A percentile compares a stretch with the other conserved stretches of the same genome.
These are phyloP conservation scores for Pseudobourletiella spinata DNA, from an alignment of 1,140 invertebrate genomes.

Conservation along the genomic window DNA sequence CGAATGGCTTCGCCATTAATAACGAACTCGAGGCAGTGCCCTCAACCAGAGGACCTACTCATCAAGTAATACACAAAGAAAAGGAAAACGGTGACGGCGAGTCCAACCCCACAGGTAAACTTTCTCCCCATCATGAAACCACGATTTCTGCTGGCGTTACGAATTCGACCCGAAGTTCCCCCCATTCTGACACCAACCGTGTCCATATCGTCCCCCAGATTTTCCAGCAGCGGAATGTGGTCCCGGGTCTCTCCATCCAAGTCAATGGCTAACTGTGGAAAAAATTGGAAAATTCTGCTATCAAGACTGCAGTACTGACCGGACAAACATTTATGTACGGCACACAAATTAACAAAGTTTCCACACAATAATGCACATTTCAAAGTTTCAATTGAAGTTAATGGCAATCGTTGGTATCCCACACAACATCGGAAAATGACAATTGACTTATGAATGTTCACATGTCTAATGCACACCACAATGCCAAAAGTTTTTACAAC, in stretches of 20 bases:
- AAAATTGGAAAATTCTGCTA: not conserved
- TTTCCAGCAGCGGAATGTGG: constrained; percentile 26
- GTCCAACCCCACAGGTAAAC: constrained; percentile 21
- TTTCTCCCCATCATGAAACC: constrained; percentile 7
- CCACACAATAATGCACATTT: no score
- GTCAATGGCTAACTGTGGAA: constrained; percentile 29
- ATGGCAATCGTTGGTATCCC: no score
- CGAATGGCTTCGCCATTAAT: no score
- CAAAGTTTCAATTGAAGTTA: no score
- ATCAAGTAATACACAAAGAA: constrained; percentile 28
- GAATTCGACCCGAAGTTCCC: constrained; percentile 19
- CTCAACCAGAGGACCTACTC: not conserved
- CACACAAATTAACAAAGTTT: no score
- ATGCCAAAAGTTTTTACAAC: no score
- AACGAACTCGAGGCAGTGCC: no score
- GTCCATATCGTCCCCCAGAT: constrained; percentile 27
- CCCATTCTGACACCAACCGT: constrained; percentile 9
- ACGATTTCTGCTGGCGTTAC: constrained; percentile 12
- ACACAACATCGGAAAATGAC: no score
- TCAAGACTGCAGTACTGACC: not conserved
- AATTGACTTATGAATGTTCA: no score
- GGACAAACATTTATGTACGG: not conserved
- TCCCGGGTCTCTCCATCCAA: constrained; percentile 24
- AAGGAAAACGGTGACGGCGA: constrained; percentile 18
- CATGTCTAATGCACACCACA: no score